Evolutionary conservation across 1,140 invertebrate genomes (phyloP).

Genomic region (Pseudomyrmex gracilis): DNA sequence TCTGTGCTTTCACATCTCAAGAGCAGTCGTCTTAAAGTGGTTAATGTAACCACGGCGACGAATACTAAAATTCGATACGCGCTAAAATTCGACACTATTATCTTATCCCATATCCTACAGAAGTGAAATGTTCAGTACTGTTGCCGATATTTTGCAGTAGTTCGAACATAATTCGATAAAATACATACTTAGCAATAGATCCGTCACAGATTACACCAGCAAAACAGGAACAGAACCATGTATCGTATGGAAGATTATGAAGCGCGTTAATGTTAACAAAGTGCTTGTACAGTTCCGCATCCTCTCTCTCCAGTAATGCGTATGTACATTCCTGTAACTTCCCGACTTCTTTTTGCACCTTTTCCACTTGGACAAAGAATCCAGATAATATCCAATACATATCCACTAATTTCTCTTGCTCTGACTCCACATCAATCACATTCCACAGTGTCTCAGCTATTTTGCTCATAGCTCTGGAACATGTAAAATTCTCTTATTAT

Average conservation of each 20-base stretch:
- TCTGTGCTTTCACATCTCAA: constrained; percentile 87
- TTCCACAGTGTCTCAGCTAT: constrained; percentile 90
- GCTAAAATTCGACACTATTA: constrained; percentile 88
- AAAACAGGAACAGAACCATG: constrained; percentile 93
- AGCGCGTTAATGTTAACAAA: constrained; percentile 87
- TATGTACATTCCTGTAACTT: constrained; percentile 89
- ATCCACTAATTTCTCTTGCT: constrained; percentile 86
- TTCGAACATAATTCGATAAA: constrained; percentile 21
- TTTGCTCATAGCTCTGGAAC: constrained; percentile 86
- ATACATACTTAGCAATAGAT: constrained; percentile 90
- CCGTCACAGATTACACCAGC: constrained; percentile 91
- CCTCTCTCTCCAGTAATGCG: constrained; percentile 90
- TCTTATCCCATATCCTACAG: constrained; percentile 94
- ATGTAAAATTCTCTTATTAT: constrained; percentile 58
- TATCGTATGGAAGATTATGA: constrained; percentile 88
- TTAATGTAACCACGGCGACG: constrained; percentile 90
- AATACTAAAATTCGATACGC: constrained; percentile 93
- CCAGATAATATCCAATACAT: constrained; percentile 92
- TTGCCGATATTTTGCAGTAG: constrained; percentile 34
- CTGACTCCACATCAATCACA: constrained; percentile 88
- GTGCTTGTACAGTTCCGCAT: constrained; percentile 88
- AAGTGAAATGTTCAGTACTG: constrained; percentile 34
- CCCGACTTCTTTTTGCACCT: constrained; percentile 88
- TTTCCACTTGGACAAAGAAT: constrained; percentile 89
- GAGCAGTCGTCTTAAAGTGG: constrained; percentile 89